Evolutionary conservation across 2,888 invertebrate species (phyloP), one percentile per base, ranked within the genome.

Genomic region (Ecliptopera silaceata): DNA sequence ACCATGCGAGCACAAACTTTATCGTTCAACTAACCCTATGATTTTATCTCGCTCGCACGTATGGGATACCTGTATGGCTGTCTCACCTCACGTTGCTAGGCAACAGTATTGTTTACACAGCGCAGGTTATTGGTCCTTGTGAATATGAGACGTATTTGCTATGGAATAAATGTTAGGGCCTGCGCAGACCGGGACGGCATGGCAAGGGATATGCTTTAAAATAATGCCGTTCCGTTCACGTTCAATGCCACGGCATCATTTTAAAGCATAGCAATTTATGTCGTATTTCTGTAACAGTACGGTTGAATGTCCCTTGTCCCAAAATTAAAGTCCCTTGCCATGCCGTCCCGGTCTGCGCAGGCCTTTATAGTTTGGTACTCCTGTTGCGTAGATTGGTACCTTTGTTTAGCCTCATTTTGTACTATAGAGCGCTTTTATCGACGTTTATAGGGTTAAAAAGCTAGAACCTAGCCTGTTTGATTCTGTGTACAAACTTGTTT

Each of bases 1-100:
- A 75, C 73, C 53, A 46, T 31, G 31, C 45, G 45, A 31, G 70
- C 77, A 72, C 77, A 76, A 74, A 70, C 79, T 83, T 84, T 86
- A 87, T 88, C 86, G 87, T 81, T 74, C 82, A 80, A 74, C 72
- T 72, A 77, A 74, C 74, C 70, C 66, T 70, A 58, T 22, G 58
- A 49, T 63, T 26, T 53, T 34, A 38, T 68, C 72, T 65, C 71
- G 18, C 56, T 77, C 68, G 4, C 53, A 36, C 71, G 17, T 15
- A 5, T 11, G 8, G 13, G 5, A 4, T 1, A 4, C 18, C 4
- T 17, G 17, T 69, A 49, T 51, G 4, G 47, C 43, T 41, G 57
- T 64, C 65, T 56, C 64, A 32, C 38, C 74, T 64, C 45, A 54
- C 63, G 79, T 80, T 79, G 74, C 78, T 69, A 69, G 55, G 78